Conservation (phyloP, 2,888 invertebrate species). For the Campaea margaritaria region DNA sequence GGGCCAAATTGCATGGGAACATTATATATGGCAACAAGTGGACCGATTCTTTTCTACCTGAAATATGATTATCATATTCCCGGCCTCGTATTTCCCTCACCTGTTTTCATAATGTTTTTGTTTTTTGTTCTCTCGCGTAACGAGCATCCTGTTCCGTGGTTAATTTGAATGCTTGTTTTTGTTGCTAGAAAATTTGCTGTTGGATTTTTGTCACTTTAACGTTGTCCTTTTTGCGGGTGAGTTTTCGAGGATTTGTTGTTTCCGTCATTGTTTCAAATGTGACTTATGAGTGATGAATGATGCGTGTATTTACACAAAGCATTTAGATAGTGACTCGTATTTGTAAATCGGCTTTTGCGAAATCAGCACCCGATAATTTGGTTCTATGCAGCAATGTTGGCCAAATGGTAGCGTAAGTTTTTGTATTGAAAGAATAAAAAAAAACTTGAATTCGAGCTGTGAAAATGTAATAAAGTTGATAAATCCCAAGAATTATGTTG, state of each 20-base stretch:
- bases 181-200: constrained; percentile 64
- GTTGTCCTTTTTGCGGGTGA: constrained; percentile 42
- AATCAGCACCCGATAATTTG: too few relatives aligned
- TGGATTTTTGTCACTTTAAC: constrained; percentile 63
- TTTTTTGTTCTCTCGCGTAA: constrained; percentile 68
- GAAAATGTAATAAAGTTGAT: too few relatives aligned
- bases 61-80: constrained; percentile 71
- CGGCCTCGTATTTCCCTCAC: constrained; percentile 61
- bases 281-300: constrained; percentile 12
- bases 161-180: constrained; percentile 79
- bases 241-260: constrained; percentile 50
- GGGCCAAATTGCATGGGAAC: constrained; percentile 49
- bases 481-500: too few relatives aligned
- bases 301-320: not conserved
- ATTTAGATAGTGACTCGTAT: not conserved
- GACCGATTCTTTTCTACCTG: constrained; percentile 55
- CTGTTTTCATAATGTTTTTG: constrained; percentile 67
- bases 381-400: too few relatives aligned
- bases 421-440: too few relatives aligned
- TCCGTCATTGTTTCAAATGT: constrained; percentile 32
- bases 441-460: too few relatives aligned
- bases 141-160: constrained; percentile 77
- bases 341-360: too few relatives aligned
- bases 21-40: constrained; percentile 63
- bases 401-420: too few relatives aligned